Evolutionary conservation across 2,888 invertebrate species (phyloP).

Genomic region (Ormia ochracea): DNA sequence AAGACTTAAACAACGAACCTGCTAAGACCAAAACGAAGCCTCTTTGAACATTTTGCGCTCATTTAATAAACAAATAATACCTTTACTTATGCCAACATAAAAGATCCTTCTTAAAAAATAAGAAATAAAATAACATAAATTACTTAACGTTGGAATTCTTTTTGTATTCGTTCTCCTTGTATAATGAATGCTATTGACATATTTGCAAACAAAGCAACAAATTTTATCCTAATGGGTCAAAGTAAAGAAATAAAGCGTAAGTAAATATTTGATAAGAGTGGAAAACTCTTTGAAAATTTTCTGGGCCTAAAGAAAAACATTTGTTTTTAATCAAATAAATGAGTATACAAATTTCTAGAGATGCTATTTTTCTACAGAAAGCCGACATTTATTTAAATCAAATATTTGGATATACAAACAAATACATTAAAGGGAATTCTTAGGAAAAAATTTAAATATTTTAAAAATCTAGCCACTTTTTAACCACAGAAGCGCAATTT

Average conservation of each 20-base stretch:
- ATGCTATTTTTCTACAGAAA: background rate
- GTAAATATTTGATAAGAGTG: conserved; percentile 23
- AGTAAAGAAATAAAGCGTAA: conserved; percentile 23
- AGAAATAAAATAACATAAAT: background rate
- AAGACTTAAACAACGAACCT: conserved; percentile 38
- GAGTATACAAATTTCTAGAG: background rate
- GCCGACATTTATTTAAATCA: conserved; percentile 27
- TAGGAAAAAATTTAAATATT: background rate
- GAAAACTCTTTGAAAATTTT: background rate
- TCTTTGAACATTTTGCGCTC: conserved; percentile 71
- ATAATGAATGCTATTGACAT: conserved; percentile 7
- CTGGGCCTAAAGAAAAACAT: background rate
- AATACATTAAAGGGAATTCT: background rate
- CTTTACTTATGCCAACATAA: conserved; percentile 42
- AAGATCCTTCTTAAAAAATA: conserved; percentile 36
- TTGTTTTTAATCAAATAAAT: background rate
- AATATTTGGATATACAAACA: conserved; percentile 11
- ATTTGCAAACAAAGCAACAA: conserved; percentile 18
- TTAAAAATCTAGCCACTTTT: background rate
- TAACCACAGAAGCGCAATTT: conserved; percentile 65
- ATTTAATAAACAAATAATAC: conserved; percentile 40
- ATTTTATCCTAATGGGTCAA: background rate
- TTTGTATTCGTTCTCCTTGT: background rate
- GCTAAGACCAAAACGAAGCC: conserved; percentile 59
- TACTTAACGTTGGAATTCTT: background rate